Base-by-base conservation (phyloP, 2,888 invertebrate genomes). In the Mystacides longicornis region DNA sequence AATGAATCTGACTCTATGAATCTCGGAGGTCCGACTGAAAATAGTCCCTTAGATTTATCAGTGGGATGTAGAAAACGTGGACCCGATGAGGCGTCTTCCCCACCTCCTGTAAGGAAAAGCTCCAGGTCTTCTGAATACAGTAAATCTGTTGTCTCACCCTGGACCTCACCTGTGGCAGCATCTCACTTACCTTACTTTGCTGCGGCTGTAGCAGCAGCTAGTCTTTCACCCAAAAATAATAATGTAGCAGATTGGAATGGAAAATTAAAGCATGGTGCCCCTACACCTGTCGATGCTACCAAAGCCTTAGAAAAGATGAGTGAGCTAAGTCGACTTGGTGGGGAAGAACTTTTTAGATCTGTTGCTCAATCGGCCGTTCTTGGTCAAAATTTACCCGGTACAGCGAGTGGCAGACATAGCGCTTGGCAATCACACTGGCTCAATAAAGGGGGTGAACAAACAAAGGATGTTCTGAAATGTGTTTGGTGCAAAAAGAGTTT, bases 401-500 rank as follows among this genome's bases (percentile, higher is more conserved):
- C 80, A 31, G 77, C 81, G 1, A 76, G 82, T 2, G 89, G 88
- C 18, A 77, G 91, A 2, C 91, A 91, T 69, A 91, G 90, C 62
- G 93, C 94, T 16, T 94, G 97, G 89, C 97, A 97, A 67, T 95
- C 95, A 2, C 96, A 97, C 69, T 97, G 97, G 97, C 75, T 97
- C 54, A 96, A 91, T 75, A 96, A 93, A 68, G 94, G 93, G 5
- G 93, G 94, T 2, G 93, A 93, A 65, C 93, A 92, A 66, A 94
- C 95, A 18, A 91, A 93, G 71, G 94, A 96, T 68, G 97, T 97
- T 23, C 82, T 97, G 27, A 93, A 96, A 70, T 97, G 97, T 71
- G 97, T 97, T 42, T 96, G 96, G 91, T 97, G 97, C 72, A 95
- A 96, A 70, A 93, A 95, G 69, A 95, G 95, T 66, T 97, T 97